These are phyloP conservation scores for Rhodophaea formosa DNA, from an alignment of 2,888 invertebrate genomes.

Conservation along the genomic window DNA sequence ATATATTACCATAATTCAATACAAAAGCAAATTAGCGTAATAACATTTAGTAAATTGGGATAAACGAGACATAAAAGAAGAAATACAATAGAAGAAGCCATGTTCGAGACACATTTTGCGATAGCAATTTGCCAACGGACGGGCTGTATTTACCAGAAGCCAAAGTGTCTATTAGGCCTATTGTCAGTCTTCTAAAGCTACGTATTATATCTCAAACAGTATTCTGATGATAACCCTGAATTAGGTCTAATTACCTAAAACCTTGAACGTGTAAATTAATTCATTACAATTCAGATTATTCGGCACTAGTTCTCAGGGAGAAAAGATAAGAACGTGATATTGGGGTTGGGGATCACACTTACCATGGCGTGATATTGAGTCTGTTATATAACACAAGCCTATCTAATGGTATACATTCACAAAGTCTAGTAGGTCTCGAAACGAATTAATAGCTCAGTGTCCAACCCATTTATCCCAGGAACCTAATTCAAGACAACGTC, in stretches of 20 bases:
- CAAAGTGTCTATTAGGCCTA: not conserved
- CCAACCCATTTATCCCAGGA: not conserved
- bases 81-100: not conserved
- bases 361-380: no score
- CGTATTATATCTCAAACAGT: not conserved
- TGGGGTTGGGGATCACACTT: no score
- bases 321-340: no score
- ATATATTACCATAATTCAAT: not conserved
- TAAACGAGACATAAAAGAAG: not conserved
- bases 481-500: not conserved
- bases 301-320: no score
- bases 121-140: not conserved
- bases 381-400: no score
- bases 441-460: not conserved
- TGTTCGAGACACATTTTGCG: not conserved
- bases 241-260: not conserved
- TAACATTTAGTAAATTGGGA: not conserved
- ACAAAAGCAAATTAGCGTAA: not conserved
- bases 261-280: not conserved
- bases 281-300: not conserved
- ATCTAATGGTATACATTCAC: no score
- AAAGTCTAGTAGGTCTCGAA: not conserved
- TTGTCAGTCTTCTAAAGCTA: not conserved
- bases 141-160: not conserved
- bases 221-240: not conserved